Conservation (phyloP, 2,113 vertebrate genomes). For the Narcine bancroftii region DNA sequence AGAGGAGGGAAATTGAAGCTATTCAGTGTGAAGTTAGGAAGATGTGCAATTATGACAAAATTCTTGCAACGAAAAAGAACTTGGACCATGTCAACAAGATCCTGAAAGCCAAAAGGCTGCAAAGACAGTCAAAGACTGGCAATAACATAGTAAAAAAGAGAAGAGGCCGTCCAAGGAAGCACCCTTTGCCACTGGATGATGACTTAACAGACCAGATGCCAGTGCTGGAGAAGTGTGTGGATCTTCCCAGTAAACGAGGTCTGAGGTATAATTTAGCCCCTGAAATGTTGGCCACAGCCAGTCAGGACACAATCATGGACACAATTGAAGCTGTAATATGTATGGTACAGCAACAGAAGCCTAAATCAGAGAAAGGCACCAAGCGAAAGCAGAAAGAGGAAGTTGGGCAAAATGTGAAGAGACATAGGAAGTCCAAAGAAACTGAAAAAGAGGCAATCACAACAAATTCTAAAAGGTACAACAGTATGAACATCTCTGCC, state of each 20-base stretch:
- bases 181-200: conserved; percentile 65
- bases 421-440: conserved; percentile 65
- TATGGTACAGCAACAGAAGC: conserved; percentile 70
- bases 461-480: conserved; percentile 36
- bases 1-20: conserved; percentile 80
- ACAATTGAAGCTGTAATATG: conserved; percentile 93
- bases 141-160: conserved; percentile 94
- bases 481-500: conserved; percentile 50
- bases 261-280: conserved; percentile 62
- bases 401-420: conserved; percentile 62
- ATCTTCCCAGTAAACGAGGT: conserved; percentile 77
- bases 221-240: conserved; percentile 83
- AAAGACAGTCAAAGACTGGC: conserved; percentile 97
- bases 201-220: conserved; percentile 85
- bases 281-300: conserved; percentile 58
- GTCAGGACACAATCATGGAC: conserved; percentile 82
- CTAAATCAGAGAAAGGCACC: conserved; percentile 46
- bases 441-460: conserved; percentile 56
- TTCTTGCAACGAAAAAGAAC: conserved; percentile 87
- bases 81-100: conserved; percentile 98
- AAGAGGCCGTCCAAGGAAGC: conserved; percentile 84
- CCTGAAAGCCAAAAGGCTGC: conserved; percentile 93
- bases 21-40: conserved; percentile 88
- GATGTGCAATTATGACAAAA: conserved; percentile 85
- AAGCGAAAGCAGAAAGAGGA: conserved; percentile 62